Evolutionary conservation across 2,797 vertebrate species (phyloP), one percentile per base, ranked within the genome.

Genomic region (Remorina albescens): DNA sequence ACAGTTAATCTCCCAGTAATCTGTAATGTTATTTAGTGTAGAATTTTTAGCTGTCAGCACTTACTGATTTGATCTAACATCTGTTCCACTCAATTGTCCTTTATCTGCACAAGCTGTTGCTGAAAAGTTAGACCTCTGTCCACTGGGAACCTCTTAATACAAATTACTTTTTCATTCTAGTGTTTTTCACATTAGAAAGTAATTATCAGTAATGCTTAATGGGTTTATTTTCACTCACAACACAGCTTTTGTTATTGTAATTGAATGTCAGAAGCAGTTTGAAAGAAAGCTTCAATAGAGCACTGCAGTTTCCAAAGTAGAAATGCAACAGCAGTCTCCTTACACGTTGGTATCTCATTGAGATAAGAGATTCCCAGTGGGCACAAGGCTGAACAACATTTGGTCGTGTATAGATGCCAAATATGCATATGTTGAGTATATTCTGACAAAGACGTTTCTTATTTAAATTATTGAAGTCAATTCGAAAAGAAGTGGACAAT

Each of bases 111-210:
- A 54, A 36, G 16, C 56, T 75, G 67, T 55, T 5, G 46, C 25
- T 65, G 32, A 71, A 60, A 51, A 62, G 23, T 67, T 16, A 39
- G 39, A 67, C 72, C 76, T 86, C 74, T 87, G 86, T 82, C 87
- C 84, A 86, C 82, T 18, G 39, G 83, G 85, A 83, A 87, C 74
- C 81, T 86, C 84, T 85, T 80, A n/a, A 42, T 18, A 30, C 71
- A 55, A 32, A 30, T n/a, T 5, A 0, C n/a, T 1, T 9, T 37
- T 59, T 34, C 5, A 30, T 51, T 54, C 47, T 55, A 1, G 26
- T 5, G n/a, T n/a, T n/a, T n/a, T n/a, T n/a, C n/a, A 6, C 39
- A 46, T 13, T 47, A 39, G 11, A 34, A 8, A 63, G 11, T 50
- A 18, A 10, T 26, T n/a, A 2, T 30, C 10, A 8, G 1, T 39